Percentiles rank a stretch among this genome's conserved stretches.
phyloP scores from a whole-genome alignment of 2,113 vertebrate species.

The Guaruba guarouba region DNA sequence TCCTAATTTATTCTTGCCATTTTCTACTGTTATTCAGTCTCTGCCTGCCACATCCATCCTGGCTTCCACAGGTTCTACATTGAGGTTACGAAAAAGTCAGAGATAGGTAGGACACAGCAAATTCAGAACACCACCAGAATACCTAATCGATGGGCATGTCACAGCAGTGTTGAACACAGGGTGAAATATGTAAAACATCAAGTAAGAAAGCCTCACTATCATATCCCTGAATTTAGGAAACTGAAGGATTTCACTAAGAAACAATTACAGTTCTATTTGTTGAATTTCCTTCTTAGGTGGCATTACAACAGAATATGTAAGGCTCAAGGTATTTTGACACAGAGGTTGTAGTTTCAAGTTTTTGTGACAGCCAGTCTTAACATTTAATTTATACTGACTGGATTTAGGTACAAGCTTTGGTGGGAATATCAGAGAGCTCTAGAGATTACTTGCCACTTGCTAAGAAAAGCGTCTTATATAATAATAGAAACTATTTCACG shows the following conservation, averaged over 20 bases:
- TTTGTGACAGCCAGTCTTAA: background rate
- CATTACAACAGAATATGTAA: background rate
- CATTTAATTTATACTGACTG: background rate
- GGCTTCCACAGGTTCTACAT: background rate
- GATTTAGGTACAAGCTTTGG: background rate
- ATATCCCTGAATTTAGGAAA: background rate
- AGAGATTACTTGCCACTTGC: background rate
- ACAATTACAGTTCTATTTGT: background rate
- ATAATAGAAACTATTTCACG: background rate
- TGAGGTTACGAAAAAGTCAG: background rate
- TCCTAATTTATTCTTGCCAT: background rate
- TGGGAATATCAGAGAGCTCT: background rate
- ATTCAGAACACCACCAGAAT: background rate
- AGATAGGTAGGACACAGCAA: background rate
- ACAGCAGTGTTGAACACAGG: background rate
- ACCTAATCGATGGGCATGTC: background rate
- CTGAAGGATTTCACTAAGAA: background rate
- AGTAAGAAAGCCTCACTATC: background rate
- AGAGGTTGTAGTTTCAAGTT: background rate
- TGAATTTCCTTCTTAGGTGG: conserved; percentile 9
- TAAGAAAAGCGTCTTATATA: background rate
- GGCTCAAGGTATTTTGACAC: background rate
- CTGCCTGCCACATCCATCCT: background rate
- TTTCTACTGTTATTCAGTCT: background rate
- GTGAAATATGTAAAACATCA: background rate